phyloP scores from a whole-genome alignment of 2,113 vertebrate genomes.

The western clawed frog (Xenopus tropicalis) region DNA sequence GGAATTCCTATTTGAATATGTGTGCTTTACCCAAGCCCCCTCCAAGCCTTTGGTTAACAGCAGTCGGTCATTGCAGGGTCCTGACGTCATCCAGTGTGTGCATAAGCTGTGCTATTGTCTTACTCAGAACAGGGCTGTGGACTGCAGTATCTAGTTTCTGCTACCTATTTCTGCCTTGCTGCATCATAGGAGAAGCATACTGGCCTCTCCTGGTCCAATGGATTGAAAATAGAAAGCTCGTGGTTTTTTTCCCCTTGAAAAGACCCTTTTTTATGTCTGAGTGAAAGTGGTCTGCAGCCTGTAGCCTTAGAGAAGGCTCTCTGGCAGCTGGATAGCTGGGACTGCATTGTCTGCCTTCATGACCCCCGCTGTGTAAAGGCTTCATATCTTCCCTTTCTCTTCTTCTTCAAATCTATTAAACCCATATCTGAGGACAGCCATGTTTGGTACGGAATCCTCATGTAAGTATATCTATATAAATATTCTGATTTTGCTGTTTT shows the following conservation, averaged over 20 bases:
- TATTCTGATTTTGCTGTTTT: conserved; percentile 51
- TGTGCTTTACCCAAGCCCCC: conserved; percentile 57
- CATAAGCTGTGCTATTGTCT: conserved; percentile 87
- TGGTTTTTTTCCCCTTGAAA: conserved; percentile 47
- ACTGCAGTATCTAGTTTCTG: conserved; percentile 69
- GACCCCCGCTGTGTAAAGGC: conserved; percentile 87
- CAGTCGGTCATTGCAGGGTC: conserved; percentile 69
- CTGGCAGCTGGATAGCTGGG: conserved; percentile 77
- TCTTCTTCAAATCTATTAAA: conserved; percentile 57
- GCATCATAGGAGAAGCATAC: conserved; percentile 50
- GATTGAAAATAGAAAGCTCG: conserved; percentile 60
- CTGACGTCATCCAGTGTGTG: conserved; percentile 85
- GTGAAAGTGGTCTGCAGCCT: conserved; percentile 55
- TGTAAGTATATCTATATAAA: conserved; percentile 76
- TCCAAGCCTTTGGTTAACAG: conserved; percentile 64
- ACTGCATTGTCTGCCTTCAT: conserved; percentile 90
- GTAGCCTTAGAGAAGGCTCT: conserved; percentile 65
- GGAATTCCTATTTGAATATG: conserved; percentile 62
- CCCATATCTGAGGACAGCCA: conserved; percentile 88
- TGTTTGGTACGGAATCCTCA: conserved; percentile 98
- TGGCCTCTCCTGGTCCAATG: conserved; percentile 52
- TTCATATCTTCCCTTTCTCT: conserved; percentile 70
- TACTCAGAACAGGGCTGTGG: conserved; percentile 68
- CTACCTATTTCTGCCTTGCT: conserved; percentile 59
- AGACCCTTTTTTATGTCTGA: conserved; percentile 54